Evolutionary conservation across 1,140 invertebrate genomes (phyloP).

Genomic region (Dinothrombium tinctorium): DNA sequence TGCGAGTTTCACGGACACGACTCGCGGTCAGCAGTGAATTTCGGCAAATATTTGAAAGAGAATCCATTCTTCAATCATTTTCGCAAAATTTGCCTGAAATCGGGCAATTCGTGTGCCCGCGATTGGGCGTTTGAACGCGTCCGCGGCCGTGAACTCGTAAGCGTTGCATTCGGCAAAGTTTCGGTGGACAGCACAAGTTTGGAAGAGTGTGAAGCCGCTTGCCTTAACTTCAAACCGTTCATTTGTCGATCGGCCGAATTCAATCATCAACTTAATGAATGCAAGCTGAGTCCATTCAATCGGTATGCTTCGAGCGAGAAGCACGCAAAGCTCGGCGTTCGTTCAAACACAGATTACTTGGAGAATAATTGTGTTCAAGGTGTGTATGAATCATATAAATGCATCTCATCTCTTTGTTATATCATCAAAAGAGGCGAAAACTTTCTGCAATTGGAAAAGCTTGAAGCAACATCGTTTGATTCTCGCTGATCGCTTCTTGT

Average conservation of each 20-base stretch:
- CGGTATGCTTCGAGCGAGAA: constrained; percentile 21
- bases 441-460: constrained; percentile 12
- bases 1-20: too few species aligned
- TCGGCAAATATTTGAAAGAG: too few species aligned
- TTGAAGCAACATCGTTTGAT: background rate
- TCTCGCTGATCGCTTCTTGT: background rate
- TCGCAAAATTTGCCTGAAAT: too few species aligned
- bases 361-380: constrained; percentile 27
- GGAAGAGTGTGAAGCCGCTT: constrained; percentile 63
- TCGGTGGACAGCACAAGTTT: constrained; percentile 28
- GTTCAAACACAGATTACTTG: constrained; percentile 19
- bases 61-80: too few species aligned
- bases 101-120: too few species aligned
- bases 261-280: constrained; percentile 54
- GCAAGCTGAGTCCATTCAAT: constrained; percentile 67
- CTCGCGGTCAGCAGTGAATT: too few species aligned
- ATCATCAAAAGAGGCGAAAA: constrained; percentile 10
- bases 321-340: constrained; percentile 7
- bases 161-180: constrained; percentile 32
- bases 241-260: constrained; percentile 73
- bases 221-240: constrained; percentile 60
- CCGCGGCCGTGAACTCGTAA: constrained; percentile 29
- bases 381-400: constrained; percentile 1
- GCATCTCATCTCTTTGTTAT: too few species aligned
- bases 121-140: constrained; percentile 80